phyloP scores from a whole-genome alignment of 2,113 vertebrate species.

The Megaceryle maxima region DNA sequence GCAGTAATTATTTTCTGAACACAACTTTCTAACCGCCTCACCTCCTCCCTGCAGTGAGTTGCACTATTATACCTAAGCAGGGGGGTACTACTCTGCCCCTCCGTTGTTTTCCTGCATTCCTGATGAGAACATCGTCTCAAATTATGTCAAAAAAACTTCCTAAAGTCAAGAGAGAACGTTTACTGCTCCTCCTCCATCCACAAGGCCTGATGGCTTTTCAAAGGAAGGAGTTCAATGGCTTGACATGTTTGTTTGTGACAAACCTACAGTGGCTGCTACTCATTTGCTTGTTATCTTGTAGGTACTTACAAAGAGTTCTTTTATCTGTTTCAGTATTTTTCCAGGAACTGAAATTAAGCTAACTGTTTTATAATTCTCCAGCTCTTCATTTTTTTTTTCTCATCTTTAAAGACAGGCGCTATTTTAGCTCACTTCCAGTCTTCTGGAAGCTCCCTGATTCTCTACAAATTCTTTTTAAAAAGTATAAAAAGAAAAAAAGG shows the following conservation, averaged over 20 bases:
- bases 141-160: conserved; percentile 21
- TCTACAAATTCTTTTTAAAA: not conserved
- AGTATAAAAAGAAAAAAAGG: not conserved
- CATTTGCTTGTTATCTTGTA: conserved; percentile 68
- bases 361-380: conserved; percentile 69
- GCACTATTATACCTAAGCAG: not conserved
- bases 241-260: conserved; percentile 71
- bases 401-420: conserved; percentile 51
- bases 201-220: conserved; percentile 53
- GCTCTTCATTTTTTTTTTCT: conserved; percentile 44
- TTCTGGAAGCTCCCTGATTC: conserved; percentile 50
- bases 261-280: conserved; percentile 67
- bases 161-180: not conserved
- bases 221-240: conserved; percentile 58
- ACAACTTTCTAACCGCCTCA: not conserved
- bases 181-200: conserved; percentile 50
- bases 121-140: not conserved
- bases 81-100: not conserved
- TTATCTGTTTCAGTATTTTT: conserved; percentile 67
- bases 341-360: conserved; percentile 71
- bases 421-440: conserved; percentile 45
- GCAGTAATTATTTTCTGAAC: not conserved
- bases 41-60: not conserved
- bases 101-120: not conserved
- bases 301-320: conserved; percentile 72